Percentiles rank a stretch among this genome's conserved stretches.
phyloP scores from a whole-genome alignment of 1,140 invertebrate genomes.

The Aphelinus certus region DNA sequence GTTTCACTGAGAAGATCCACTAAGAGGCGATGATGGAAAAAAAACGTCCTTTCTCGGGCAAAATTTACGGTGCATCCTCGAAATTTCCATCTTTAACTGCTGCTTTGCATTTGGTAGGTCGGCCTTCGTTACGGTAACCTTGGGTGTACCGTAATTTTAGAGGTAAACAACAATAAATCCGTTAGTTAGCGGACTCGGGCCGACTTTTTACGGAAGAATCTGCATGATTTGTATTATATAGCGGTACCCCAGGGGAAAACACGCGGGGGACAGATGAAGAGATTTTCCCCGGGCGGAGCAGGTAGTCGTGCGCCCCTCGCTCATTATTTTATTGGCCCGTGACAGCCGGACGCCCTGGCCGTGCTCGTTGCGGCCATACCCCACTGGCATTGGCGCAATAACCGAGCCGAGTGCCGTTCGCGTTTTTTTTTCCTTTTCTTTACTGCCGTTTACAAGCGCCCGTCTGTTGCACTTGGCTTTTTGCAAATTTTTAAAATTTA shows the following conservation, averaged over 20 bases:
- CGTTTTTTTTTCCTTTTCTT: constrained; percentile 26
- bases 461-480: constrained; percentile 1
- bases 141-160: too few relatives aligned
- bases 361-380: too few relatives aligned
- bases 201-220: not conserved
- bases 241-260: not conserved
- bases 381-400: not conserved
- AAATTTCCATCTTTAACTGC: too few relatives aligned
- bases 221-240: not conserved
- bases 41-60: too few relatives aligned
- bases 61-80: too few relatives aligned
- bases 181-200: too few relatives aligned
- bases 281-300: not conserved
- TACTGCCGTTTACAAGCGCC: constrained; percentile 34
- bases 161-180: too few relatives aligned
- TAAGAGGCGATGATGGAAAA: not conserved
- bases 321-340: constrained; percentile 30
- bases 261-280: not conserved
- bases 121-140: too few relatives aligned
- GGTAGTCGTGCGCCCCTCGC: constrained; percentile 20
- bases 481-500: constrained; percentile 34
- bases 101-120: too few relatives aligned
- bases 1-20: constrained; percentile 6
- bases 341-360: not conserved
- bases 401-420: not conserved